Evolutionary conservation across 2,797 vertebrate genomes (phyloP).

Genomic region (Tamandua tetradactyla): DNA sequence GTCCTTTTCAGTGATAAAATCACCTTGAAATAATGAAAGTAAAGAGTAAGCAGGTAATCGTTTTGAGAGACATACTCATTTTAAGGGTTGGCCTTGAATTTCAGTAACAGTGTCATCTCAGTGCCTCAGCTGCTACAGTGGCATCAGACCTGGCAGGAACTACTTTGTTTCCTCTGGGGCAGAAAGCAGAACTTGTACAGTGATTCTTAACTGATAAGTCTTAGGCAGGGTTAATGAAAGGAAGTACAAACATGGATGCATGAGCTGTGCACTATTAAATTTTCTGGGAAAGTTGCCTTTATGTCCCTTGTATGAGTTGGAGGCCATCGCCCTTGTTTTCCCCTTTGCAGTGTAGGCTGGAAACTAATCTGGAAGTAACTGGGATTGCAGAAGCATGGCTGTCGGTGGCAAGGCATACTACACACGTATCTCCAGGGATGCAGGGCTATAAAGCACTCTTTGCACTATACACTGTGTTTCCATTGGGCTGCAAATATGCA

Average conservation of each 20-base stretch:
- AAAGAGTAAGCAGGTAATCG: background rate
- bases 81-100: background rate
- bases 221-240: background rate
- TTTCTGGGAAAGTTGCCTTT: background rate
- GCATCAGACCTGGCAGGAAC: background rate
- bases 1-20: background rate
- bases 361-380: background rate
- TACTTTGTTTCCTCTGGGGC: background rate
- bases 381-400: background rate
- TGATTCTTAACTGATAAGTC: background rate
- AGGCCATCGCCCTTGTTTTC: background rate
- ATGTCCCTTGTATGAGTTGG: background rate
- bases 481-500: conserved; percentile 72
- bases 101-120: background rate
- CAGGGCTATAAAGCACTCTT: background rate
- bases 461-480: background rate
- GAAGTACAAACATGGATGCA: background rate
- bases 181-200: background rate
- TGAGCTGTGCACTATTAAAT: background rate
- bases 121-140: background rate
- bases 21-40: background rate
- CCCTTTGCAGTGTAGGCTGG: background rate
- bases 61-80: background rate
- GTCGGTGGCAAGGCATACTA: rapidly evolving
- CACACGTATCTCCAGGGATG: rapidly evolving